These are phyloP conservation scores for Leptothorax acervorum DNA, from an alignment of 2,888 invertebrate species.

Conservation along the genomic window DNA sequence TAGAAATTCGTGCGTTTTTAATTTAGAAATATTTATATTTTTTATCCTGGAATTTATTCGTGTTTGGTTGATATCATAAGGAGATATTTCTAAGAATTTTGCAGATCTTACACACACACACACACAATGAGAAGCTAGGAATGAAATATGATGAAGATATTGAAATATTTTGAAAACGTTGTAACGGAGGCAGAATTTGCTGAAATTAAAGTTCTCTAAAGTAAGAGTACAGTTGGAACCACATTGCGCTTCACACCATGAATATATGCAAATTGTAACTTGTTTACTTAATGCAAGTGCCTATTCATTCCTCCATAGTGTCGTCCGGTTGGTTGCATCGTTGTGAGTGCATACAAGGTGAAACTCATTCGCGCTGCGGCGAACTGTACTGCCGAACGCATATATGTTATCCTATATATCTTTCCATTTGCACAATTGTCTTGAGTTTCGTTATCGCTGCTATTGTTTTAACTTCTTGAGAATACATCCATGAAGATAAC, in stretches of 20 bases:
- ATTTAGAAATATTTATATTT: slow-evolving; percentile 10
- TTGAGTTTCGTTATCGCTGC: slow-evolving; percentile 22
- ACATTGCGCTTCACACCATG: slow-evolving; percentile 50
- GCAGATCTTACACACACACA: not conserved
- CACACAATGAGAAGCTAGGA: not conserved
- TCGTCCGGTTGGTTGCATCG: slow-evolving; percentile 53
- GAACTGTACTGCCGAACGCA: slow-evolving; percentile 10
- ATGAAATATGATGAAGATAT: slow-evolving; percentile 45
- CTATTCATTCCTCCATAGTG: slow-evolving; percentile 62
- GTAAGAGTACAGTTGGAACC: slow-evolving; percentile 50
- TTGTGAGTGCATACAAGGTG: slow-evolving; percentile 51
- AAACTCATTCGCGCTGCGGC: slow-evolving; percentile 37
- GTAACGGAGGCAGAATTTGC: slow-evolving; percentile 59
- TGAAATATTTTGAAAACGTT: slow-evolving; percentile 59
- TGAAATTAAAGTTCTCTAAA: slow-evolving; percentile 64
- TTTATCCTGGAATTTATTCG: not conserved
- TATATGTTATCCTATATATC: not conserved
- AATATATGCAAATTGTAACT: slow-evolving; percentile 66
- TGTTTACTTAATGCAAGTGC: slow-evolving; percentile 71
- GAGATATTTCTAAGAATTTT: slow-evolving; percentile 21
- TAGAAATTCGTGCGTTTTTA: not conserved
- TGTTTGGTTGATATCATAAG: not conserved
- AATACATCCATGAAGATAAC: slow-evolving; percentile 6
- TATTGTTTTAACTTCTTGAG: slow-evolving; percentile 25
- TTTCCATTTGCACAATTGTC: slow-evolving; percentile 12